A percentile compares a stretch with the other conserved stretches of the same genome.
Conservation (phyloP, 2,888 invertebrate genomes). For the Andrena haemorrhoa region DNA sequence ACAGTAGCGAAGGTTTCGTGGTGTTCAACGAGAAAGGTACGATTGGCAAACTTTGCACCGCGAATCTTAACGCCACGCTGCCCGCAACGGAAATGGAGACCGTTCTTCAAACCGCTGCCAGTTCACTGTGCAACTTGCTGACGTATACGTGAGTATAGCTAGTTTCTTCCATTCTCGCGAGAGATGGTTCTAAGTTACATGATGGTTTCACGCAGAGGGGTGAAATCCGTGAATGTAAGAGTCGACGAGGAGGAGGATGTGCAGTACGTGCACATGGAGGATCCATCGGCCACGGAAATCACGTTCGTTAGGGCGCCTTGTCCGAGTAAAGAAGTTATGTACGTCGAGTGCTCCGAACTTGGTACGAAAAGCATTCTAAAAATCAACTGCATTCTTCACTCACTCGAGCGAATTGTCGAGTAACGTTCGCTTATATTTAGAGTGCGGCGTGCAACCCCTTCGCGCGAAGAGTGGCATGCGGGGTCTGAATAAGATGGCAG, state of each 20-base stretch:
- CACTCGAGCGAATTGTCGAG: background rate
- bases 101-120: slow-evolving; percentile 90
- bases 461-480: slow-evolving; percentile 85
- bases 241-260: slow-evolving; percentile 87
- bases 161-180: background rate
- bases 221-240: slow-evolving; percentile 89
- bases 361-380: slow-evolving; percentile 86
- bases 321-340: slow-evolving; percentile 91
- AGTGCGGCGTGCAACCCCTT: slow-evolving; percentile 89
- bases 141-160: slow-evolving; percentile 89
- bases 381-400: background rate
- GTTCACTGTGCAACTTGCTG: slow-evolving; percentile 91
- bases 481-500: slow-evolving; percentile 90
- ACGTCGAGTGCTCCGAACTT: slow-evolving; percentile 91
- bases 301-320: slow-evolving; percentile 92
- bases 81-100: slow-evolving; percentile 85
- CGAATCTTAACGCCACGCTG: slow-evolving; percentile 89
- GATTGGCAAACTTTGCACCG: slow-evolving; percentile 92
- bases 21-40: slow-evolving; percentile 94
- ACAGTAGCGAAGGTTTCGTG: slow-evolving; percentile 92
- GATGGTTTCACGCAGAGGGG: slow-evolving; percentile 86
- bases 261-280: slow-evolving; percentile 93
- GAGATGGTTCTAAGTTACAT: background rate
- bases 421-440: slow-evolving; percentile 80
- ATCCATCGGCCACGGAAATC: slow-evolving; percentile 92